Evolutionary conservation across 2,888 invertebrate genomes (phyloP), one percentile per base, ranked within the genome.

Genomic region (Philopedon plagiatum): DNA sequence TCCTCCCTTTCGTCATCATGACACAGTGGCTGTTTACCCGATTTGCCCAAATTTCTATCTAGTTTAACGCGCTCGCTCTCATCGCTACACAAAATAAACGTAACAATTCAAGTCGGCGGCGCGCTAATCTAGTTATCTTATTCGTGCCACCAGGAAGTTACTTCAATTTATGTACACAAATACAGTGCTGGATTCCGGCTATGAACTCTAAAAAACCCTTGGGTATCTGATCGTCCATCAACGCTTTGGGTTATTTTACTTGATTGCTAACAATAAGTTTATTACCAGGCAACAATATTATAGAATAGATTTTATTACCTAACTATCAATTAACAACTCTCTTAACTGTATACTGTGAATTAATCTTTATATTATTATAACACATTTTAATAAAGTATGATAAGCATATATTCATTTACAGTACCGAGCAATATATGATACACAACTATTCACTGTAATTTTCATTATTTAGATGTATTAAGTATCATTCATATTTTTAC

Each of bases 121-220:
- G 57, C 66, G 68, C 72, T 79, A 79, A 80, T 80, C 77, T 77
- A 79, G 78, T 81, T 81, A 80, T 81, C 81, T 80, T 78, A 79
- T 80, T 76, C 79, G 77, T 44, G 76, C 76, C 78, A 77, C 75
- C 78, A 76, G 76, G 71, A 77, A 80, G 80, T 80, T 80, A 78
- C 76, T 80, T 80, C 80, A 80, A 80, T 81, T 80, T 80, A 79
- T 77, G 73, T 79, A 78, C 78, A 78, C 78, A 13, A 34, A 57
- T 23, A 23, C 58, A 71, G 70, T 54, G 75, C 70, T 64, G 67
- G 56, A 62, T 71, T 65, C 51, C 44, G 63, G 41, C 54, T 46
- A 56, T 60, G 39, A 21, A 18, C 34, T 51, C 39, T 32, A n/a
- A 37, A 41, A 32, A 54, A 34, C 19, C 46, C 18, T 26, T 37